Evolutionary conservation across 2,888 invertebrate species (phyloP).

Genomic region (Scaptomyza reducta): DNA sequence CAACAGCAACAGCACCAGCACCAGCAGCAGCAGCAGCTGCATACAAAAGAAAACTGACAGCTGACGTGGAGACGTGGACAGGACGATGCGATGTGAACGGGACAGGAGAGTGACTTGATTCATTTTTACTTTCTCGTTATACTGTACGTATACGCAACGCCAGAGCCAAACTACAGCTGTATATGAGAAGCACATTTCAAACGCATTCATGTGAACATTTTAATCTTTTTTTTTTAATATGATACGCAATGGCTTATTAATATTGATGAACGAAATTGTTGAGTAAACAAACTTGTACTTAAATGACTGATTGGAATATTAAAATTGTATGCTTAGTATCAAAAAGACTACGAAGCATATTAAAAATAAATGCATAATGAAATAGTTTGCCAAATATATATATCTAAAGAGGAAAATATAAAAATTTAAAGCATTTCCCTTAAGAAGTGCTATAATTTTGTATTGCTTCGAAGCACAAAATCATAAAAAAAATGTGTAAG

Average conservation of each 20-base stretch:
- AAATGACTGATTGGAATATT: background rate
- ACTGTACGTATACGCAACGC: slow-evolving; percentile 19
- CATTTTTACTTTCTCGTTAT: slow-evolving; percentile 17
- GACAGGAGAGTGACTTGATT: slow-evolving; percentile 26
- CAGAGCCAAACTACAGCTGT: slow-evolving; percentile 10
- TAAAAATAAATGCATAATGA: no score
- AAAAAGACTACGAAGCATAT: no score
- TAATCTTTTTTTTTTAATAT: slow-evolving; percentile 4
- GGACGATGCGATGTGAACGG: slow-evolving; percentile 4
- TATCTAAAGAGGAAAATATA: no score
- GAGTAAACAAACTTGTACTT: background rate
- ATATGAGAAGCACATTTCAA: slow-evolving; percentile 2
- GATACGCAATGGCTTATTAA: background rate
- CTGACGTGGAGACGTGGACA: slow-evolving; percentile 53
- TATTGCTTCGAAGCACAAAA: no score
- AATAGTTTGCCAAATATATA: no score
- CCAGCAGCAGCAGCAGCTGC: slow-evolving; percentile 25
- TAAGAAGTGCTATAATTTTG: no score
- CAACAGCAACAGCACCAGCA: slow-evolving; percentile 9
- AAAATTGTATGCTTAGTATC: no score
- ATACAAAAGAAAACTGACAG: slow-evolving; percentile 64
- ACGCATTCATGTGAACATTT: slow-evolving; percentile 10
- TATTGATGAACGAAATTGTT: background rate
- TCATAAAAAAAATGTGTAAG: background rate
- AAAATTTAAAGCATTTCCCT: no score